Evolutionary conservation across 2,797 vertebrate genomes (phyloP).

Genomic region (Gallinago stenura): DNA sequence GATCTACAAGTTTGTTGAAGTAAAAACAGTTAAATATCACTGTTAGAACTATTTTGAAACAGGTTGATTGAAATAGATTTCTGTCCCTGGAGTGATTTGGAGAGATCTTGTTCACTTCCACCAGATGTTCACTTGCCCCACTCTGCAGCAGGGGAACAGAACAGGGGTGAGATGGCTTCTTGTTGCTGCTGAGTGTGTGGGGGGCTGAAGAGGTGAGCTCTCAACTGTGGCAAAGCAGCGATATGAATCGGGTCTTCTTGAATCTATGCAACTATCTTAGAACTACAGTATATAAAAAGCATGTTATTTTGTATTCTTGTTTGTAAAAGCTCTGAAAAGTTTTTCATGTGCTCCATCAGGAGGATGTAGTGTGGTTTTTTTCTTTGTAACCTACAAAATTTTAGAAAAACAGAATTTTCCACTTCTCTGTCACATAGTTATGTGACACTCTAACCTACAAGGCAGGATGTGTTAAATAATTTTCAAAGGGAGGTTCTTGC

Average conservation of each 20-base stretch:
- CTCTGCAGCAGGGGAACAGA: neutral
- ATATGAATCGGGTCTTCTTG: accelerated
- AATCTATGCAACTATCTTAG: neutral
- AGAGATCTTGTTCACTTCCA: neutral
- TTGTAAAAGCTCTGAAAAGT: neutral
- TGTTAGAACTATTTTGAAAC: neutral
- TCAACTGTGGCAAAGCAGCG: neutral
- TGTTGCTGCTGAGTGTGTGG: neutral
- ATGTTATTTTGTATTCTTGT: neutral
- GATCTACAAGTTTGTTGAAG: neutral
- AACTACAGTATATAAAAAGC: neutral
- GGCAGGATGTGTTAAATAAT: neutral
- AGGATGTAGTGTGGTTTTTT: neutral
- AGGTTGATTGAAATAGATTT: neutral
- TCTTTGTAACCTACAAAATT: neutral
- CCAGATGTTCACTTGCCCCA: neutral
- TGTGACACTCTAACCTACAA: neutral
- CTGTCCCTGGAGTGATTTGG: neutral
- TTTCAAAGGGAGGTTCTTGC: neutral
- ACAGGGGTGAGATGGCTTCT: neutral
- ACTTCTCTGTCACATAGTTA: neutral
- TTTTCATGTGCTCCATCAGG: neutral
- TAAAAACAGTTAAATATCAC: neutral
- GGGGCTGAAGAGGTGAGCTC: neutral
- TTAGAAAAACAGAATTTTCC: neutral